Percentiles rank a stretch among this genome's conserved stretches.
phyloP scores from a whole-genome alignment of 2,888 invertebrate genomes.

The Adineta ricciae region DNA sequence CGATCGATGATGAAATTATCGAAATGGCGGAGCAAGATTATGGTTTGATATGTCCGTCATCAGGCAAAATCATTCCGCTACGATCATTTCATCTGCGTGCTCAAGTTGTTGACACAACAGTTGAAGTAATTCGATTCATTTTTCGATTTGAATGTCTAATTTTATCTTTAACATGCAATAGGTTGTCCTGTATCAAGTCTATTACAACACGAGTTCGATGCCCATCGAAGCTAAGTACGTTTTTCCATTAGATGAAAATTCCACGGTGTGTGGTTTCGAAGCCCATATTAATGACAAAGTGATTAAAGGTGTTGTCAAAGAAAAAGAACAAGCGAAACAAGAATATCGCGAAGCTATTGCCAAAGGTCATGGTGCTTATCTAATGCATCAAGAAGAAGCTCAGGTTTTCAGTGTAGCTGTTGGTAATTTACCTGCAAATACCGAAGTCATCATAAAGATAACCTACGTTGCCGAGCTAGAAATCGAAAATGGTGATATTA shows the following conservation, averaged over 20 bases:
- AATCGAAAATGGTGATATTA: conserved; percentile 46
- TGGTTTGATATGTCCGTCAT: conserved; percentile 41
- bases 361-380: conserved; percentile 50
- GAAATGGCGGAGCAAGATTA: conserved; percentile 38
- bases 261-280: conserved; percentile 51
- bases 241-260: conserved; percentile 49
- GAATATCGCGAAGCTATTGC: conserved; percentile 49
- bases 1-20: not conserved
- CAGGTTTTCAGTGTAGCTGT: conserved; percentile 50
- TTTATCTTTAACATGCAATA: conserved; percentile 35
- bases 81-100: conserved; percentile 44
- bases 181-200: conserved; percentile 47
- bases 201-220: conserved; percentile 40
- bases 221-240: conserved; percentile 36
- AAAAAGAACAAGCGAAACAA: conserved; percentile 47
- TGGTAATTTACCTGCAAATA: conserved; percentile 48
- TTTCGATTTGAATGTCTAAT: not conserved
- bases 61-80: conserved; percentile 42
- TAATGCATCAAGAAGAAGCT: conserved; percentile 51
- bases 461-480: conserved; percentile 49
- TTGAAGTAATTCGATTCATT: conserved; percentile 40
- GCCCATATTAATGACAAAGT: conserved; percentile 51
- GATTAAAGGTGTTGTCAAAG: conserved; percentile 49
- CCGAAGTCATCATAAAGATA: conserved; percentile 48
- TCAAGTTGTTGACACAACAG: conserved; percentile 45